Evolutionary conservation across 2,797 vertebrate species (phyloP), one percentile per base, ranked within the genome.

Genomic region (Ptychadena robeensis): DNA sequence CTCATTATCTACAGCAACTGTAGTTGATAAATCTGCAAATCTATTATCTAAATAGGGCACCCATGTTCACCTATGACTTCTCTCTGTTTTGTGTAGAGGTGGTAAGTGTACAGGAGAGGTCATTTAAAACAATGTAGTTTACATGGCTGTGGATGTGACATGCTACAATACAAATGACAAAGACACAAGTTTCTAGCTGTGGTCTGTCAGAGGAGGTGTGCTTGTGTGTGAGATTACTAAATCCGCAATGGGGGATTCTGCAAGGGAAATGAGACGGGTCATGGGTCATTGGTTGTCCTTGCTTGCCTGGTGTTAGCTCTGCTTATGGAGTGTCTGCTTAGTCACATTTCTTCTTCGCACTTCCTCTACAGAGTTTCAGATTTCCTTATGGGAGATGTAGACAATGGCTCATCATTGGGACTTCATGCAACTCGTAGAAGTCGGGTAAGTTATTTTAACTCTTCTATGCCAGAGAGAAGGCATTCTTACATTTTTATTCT

Each of bases 361-460:
- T 89, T 86, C 86, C 80, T 79, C 89, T 86, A 81, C 93, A 99
- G 98, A 89, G 96, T 99, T 93, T 98, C 98, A 92, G 97, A 97
- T 91, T 97, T 98, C 95, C 96, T 99, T 96, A 99, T 99, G 98
- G 97, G 97, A 95, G 98, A 99, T 96, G 96, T 97, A 95, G 96
- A 97, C 93, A 98, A 93, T 92, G 95, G 96, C 89, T 95, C 96
- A 40, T 94, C 96, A 91, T 86, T 97, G 92, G 96, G 95, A 91
- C 94, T 96, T 87, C 94, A 96, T 93, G 93, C 96, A 90, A 96
- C 96, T 90, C 94, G 90, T 86, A 96, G 95, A 90, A 97, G 93
- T 91, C 95, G 94, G 93, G 98, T 99, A 94, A 89, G 92, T 83
- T 64, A 18, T 11, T 25, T 67, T 22, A 11, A 28, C n/a, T 35